Evolutionary conservation across 2,113 vertebrate genomes (phyloP), one percentile per base, ranked within the genome.

Genomic region (Leptosomus discolor): DNA sequence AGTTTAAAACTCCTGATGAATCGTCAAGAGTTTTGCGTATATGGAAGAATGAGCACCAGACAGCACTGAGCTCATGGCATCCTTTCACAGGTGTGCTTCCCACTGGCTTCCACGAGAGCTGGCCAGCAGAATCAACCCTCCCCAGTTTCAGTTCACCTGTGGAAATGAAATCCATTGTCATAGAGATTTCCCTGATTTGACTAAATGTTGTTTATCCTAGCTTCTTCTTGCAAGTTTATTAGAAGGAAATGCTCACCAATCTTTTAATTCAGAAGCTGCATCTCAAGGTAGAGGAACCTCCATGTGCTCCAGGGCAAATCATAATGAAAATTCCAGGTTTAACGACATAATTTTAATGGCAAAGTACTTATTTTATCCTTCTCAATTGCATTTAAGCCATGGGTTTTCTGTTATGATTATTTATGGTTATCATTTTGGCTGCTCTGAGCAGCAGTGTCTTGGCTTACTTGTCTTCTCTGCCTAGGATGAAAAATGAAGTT

Each of bases 401-500:
- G 5, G 90, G 53, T 53, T 83, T 76, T 93, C 91, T 96, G 82
- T 93, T 94, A 94, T 95, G 80, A 96, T 98, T 95, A 97, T 97
- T 97, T 97, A 95, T 76, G 80, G 87, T 97, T 98, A 98, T 98
- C 96, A 96, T 97, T 97, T 95, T 97, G 93, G 90, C 98, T 96
- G 79, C 92, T 97, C 91, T 90, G 94, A 98, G 90, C 74, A 94
- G 81, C 94, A 93, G 76, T 95, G 92, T 94, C 97, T 98, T 96
- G 97, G 93, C 97, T 98, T 96, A 94, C 96, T 96, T 97, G 97
- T 97, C 96, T 98, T 90, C 88, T 96, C 83, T 90, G 73, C n/a
- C 88, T 74, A 84, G 92, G 92, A 97, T 98, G 98, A 98, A 98
- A 98, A 98, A 99, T 98, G 98, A 98, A 98, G 98, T 98, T 97